Percentiles rank a stretch among this genome's conserved stretches.
Conservation (phyloP, 2,888 invertebrate species). For the Netelia melanura region DNA sequence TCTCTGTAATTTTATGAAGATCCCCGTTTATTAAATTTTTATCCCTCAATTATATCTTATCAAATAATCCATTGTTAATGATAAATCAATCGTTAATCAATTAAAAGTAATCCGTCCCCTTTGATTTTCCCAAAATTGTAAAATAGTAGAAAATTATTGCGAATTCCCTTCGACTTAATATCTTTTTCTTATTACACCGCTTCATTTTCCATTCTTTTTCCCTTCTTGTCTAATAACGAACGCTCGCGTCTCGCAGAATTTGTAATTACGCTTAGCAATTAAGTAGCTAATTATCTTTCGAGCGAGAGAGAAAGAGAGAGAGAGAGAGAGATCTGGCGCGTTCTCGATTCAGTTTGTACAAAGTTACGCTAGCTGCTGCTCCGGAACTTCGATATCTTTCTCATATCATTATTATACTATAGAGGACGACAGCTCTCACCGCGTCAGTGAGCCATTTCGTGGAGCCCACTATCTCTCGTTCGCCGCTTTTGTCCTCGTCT, state of each 20-base stretch:
- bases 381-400: slow-evolving; percentile 42
- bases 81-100: too few relatives aligned
- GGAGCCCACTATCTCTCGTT: slow-evolving; percentile 3
- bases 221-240: slow-evolving; percentile 15
- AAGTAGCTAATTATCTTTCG: slow-evolving; percentile 52
- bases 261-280: slow-evolving; percentile 55
- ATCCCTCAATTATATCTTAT: too few relatives aligned
- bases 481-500: slow-evolving; percentile 19
- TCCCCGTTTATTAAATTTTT: too few relatives aligned
- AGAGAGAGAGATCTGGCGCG: slow-evolving; percentile 17
- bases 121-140: too few relatives aligned
- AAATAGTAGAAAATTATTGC: background rate
- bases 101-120: too few relatives aligned
- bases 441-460: slow-evolving; percentile 16
- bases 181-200: background rate
- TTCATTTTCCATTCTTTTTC: slow-evolving; percentile 4
- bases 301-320: slow-evolving; percentile 41
- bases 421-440: slow-evolving; percentile 28
- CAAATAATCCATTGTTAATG: too few relatives aligned
- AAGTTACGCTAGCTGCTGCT: slow-evolving; percentile 3
- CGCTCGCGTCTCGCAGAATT: slow-evolving; percentile 12
- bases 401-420: slow-evolving; percentile 31
- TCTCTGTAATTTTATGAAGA: too few relatives aligned
- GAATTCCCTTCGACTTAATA: background rate
- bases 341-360: slow-evolving; percentile 28